Percentiles rank a stretch among this genome's conserved stretches.
These are phyloP conservation scores for Andrena praecox DNA, from an alignment of 2,888 invertebrate genomes.

Conservation along the genomic window DNA sequence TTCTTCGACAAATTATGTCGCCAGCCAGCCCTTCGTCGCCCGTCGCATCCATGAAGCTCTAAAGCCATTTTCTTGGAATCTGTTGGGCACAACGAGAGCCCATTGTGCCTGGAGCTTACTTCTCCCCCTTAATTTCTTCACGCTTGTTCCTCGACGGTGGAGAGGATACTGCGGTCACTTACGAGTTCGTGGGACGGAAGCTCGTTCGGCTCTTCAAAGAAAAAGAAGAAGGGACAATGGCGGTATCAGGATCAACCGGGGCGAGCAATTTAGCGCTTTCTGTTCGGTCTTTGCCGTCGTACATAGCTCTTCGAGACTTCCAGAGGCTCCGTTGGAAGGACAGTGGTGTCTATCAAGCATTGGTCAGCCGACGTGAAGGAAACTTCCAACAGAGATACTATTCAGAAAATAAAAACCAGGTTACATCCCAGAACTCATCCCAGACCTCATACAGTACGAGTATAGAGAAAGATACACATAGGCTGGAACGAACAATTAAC, in stretches of 20 bases:
- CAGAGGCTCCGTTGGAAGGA: not conserved
- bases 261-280: slow-evolving; percentile 13
- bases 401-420: not conserved
- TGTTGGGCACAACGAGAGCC: slow-evolving; percentile 33
- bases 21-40: slow-evolving; percentile 5
- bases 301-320: not conserved
- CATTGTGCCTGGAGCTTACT: slow-evolving; percentile 60
- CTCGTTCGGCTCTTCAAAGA: slow-evolving; percentile 38
- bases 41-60: slow-evolving; percentile 14
- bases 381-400: not conserved
- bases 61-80: slow-evolving; percentile 1
- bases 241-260: not conserved
- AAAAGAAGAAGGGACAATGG: not conserved
- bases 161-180: slow-evolving; percentile 29
- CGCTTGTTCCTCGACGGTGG: slow-evolving; percentile 42
- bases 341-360: not conserved
- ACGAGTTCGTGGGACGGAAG: slow-evolving; percentile 50
- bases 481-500: slow-evolving; percentile 33
- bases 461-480: slow-evolving; percentile 12
- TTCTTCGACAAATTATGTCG: slow-evolving; percentile 17
- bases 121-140: slow-evolving; percentile 57
- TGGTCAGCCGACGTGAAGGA: not conserved
- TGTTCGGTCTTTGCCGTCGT: not conserved
- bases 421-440: not conserved
- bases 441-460: not conserved